Base-by-base conservation (phyloP, 23 tunicate genomes). In the Styela plicata region DNA sequence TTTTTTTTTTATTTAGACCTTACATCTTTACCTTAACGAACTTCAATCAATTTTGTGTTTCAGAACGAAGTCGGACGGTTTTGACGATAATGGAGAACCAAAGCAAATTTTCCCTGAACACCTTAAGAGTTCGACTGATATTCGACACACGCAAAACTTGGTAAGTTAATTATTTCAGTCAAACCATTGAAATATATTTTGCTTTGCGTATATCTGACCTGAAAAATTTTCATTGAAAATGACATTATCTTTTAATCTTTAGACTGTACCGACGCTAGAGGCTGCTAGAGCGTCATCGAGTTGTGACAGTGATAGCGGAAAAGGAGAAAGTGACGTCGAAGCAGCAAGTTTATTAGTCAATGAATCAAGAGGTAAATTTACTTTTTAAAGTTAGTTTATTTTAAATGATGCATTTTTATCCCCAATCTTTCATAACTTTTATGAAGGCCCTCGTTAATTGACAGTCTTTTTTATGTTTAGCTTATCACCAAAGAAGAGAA, bases 281-380 rank as follows among this genome's bases (percentile, higher is more conserved):
- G 71, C 24, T 22, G 71, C 24, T 67, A 25, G 31, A 25, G 30
- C 31, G n/a, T 67, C 71, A 67, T 67, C 71, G 16, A 18, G 17
- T 10, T 53, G 63, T 20, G 81, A 76, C 81, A 76, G 93, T 62
- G 74, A 79, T 63, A 63, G 69, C 21, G 80, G 74, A 13, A 74
- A 87, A 77, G 81, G 81, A 13, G 81, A 70, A 17, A 70, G 64
- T n/a, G 93, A 83, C 66, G 17, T 84, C 0, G 73, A 69, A 0
- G 87, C 80, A 7, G 90, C 85, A 18, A 78, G 90, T 63, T 22
- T 25, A 22, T 27, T 25, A 25, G 31, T 67, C 31, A 27, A 67
- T 29, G 71, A 67, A 25, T 27, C 71, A 67, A 67, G 30, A 25
- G 71, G 71, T 67, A 67, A 44, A 44, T 5, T 44, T 44, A 44